These are phyloP conservation scores for Microctenopoma lineatum DNA, from an alignment of 2,797 vertebrate species.

Conservation along the genomic window DNA sequence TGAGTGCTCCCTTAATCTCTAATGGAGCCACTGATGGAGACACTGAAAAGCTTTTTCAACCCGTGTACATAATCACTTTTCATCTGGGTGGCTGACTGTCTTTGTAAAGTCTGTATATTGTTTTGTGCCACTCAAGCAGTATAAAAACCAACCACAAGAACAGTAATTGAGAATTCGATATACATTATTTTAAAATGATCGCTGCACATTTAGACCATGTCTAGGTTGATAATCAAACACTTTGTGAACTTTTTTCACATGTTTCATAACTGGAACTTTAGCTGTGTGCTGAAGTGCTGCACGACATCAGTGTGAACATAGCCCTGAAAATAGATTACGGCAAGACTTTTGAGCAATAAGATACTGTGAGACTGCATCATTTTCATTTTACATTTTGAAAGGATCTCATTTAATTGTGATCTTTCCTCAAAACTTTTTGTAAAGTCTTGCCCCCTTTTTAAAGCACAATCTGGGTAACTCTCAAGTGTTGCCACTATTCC, in stretches of 20 bases:
- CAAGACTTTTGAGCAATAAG: neutral
- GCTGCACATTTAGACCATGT: neutral
- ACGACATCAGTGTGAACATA: neutral
- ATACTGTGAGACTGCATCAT: neutral
- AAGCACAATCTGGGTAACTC: constrained; percentile 7
- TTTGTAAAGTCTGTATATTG: neutral
- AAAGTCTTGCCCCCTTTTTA: constrained; percentile 4
- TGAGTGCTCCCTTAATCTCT: constrained; percentile 1
- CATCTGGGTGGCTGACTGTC: constrained; percentile 4
- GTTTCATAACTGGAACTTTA: constrained; percentile 5
- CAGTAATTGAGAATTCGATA: too few relatives aligned
- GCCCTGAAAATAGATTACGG: neutral
- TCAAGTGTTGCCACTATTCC: constrained; percentile 24
- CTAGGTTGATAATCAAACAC: neutral
- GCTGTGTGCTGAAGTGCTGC: neutral
- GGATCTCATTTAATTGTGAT: constrained; percentile 2
- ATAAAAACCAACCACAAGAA: too few relatives aligned
- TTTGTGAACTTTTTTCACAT: neutral
- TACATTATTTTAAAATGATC: neutral
- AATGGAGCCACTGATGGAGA: neutral
- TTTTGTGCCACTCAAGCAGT: neutral
- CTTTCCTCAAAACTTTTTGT: neutral
- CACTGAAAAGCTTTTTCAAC: neutral
- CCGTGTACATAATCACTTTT: constrained; percentile 1
- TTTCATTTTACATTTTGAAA: neutral